These are phyloP conservation scores for Forbesichthys agassizii DNA, from an alignment of 2,113 vertebrate species.

Conservation along the genomic window DNA sequence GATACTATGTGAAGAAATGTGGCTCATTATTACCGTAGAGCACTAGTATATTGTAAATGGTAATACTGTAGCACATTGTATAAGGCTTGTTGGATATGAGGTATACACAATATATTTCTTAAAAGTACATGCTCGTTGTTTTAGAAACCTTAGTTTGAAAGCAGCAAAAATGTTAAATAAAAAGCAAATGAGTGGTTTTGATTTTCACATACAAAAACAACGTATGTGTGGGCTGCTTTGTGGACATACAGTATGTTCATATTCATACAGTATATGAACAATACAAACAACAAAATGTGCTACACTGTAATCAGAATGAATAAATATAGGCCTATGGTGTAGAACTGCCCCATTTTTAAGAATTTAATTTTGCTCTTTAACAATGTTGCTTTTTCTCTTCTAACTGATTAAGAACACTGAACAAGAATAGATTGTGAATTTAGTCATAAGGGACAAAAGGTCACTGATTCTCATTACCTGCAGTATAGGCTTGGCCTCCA, in stretches of 20 bases:
- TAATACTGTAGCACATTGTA: too few species aligned
- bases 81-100: too few species aligned
- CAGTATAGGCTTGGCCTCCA: constrained; percentile 56
- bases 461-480: constrained; percentile 70
- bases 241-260: neutral
- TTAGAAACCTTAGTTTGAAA: neutral
- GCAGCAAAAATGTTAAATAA: neutral
- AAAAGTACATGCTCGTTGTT: too few species aligned
- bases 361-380: constrained; percentile 56
- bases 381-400: constrained; percentile 61
- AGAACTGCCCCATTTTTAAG: constrained; percentile 51
- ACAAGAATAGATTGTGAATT: constrained; percentile 61
- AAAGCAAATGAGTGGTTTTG: neutral
- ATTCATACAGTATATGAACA: neutral
- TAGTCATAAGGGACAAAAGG: constrained; percentile 57
- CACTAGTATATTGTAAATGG: too few species aligned
- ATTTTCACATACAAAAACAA: neutral
- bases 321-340: constrained; percentile 32
- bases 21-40: too few species aligned
- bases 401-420: constrained; percentile 49
- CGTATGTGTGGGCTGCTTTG: too few species aligned
- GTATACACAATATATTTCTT: too few species aligned
- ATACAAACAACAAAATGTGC: constrained; percentile 56
- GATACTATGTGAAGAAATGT: too few species aligned
- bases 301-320: constrained; percentile 47